Percentiles rank a stretch among this genome's conserved stretches.
Conservation (phyloP, 2,113 vertebrate species). For the Recurvirostra avosetta region DNA sequence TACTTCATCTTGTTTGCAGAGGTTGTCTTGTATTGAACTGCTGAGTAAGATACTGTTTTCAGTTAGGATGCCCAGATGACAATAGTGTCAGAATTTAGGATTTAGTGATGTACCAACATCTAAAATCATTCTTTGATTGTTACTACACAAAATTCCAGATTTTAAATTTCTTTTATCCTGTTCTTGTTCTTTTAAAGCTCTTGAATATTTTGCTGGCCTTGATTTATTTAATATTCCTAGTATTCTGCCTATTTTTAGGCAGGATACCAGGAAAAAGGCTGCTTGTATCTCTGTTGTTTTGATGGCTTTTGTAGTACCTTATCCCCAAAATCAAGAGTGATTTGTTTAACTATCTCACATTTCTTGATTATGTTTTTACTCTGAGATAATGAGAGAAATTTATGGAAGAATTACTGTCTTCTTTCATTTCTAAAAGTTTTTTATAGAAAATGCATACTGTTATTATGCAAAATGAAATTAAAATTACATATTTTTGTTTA, state of each 20-base stretch:
- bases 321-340: background rate
- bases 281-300: background rate
- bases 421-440: background rate
- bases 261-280: background rate
- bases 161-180: background rate
- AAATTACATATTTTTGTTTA: accelerated
- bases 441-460: background rate
- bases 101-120: background rate
- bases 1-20: background rate
- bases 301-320: background rate
- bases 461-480: background rate
- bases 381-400: background rate
- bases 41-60: background rate
- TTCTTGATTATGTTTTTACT: background rate
- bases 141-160: background rate
- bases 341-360: background rate
- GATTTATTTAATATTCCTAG: background rate
- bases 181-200: background rate
- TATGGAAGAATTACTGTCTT: background rate
- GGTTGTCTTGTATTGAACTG: background rate
- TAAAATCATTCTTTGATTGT: background rate
- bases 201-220: background rate
- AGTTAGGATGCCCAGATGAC: background rate
- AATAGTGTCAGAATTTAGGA: background rate
- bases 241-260: background rate